Base-by-base conservation (phyloP, 2,113 vertebrate species). In the Zapornia atra region DNA sequence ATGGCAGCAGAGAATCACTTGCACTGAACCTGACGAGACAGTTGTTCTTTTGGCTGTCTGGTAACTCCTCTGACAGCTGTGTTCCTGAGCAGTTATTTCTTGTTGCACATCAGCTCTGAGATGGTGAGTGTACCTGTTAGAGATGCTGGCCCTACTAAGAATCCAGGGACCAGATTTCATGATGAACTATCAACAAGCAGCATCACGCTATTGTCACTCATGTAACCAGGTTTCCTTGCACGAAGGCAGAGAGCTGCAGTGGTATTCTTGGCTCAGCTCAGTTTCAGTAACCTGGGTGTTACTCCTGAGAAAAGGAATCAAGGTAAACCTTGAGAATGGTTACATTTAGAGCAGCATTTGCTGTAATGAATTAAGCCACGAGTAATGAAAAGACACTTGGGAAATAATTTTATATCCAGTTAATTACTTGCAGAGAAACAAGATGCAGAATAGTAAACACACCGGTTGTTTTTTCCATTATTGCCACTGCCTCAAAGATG, bases 191-290 rank as follows among this genome's bases (percentile, higher is more conserved):
- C 12, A 71, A 18, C 9, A 24, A 64, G n/a, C 60, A 33, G 24
- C 11, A 54, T 1, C 3, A 0, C 9, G 61, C 40, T 9, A 4
- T 2, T 40, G 29, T n/a, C 31, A 31, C 38, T 61, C 24, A 14
- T 46, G 17, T 14, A 64, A 57, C 16, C 26, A 2, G 14, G 34
- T 78, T 77, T 31, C 33, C 9, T 93, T 34, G 44, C 66, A 65
- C 42, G 15, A 33, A 46, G 42, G 12, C 28, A 22, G 51, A 64
- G 65, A 2, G 0, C 17, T 33, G 31, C 10, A 60, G 22, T 6
- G 9, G 1, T 6, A 19, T 21, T 90, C 44, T 92, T 83, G 46
- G 63, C 54, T 90, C 36, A 69, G 66, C 36, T 76, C 66, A 33
- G 36, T 50, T 46, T 57, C 82, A 66, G 40, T 40, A 54, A 80